Conservation (phyloP, 2,888 invertebrate genomes). For the Erebia palarica region DNA sequence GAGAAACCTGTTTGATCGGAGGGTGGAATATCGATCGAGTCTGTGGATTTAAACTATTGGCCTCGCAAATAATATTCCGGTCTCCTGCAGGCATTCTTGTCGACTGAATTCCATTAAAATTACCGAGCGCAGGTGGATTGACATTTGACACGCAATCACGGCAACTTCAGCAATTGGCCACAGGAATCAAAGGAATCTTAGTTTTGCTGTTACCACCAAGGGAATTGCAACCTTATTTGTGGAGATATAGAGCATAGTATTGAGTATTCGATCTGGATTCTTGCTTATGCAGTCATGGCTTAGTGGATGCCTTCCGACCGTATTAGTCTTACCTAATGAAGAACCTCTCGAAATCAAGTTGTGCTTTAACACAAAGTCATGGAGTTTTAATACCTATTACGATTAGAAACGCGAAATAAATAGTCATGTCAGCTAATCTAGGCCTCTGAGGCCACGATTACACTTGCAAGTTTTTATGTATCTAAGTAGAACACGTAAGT, state of each 20-base stretch:
- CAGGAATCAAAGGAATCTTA: slow-evolving; percentile 26
- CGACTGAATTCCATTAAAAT: slow-evolving; percentile 19
- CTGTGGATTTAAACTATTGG: not conserved
- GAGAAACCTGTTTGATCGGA: no score
- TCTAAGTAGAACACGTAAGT: no score
- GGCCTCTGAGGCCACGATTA: no score
- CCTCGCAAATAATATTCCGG: slow-evolving; percentile 7
- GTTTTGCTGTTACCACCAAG: not conserved
- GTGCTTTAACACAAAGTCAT: not conserved
- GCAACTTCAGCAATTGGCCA: slow-evolving; percentile 19
- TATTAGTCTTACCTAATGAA: slow-evolving; percentile 11
- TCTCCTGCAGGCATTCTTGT: slow-evolving; percentile 20
- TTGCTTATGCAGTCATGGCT: slow-evolving; percentile 18
- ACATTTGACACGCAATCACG: slow-evolving; percentile 15
- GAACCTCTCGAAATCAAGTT: not conserved
- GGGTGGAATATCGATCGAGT: no score
- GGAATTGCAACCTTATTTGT: not conserved
- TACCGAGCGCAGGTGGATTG: slow-evolving; percentile 5
- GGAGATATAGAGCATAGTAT: not conserved
- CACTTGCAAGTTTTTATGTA: no score
- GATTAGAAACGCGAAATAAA: not conserved
- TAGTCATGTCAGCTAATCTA: no score
- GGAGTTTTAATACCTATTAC: not conserved
- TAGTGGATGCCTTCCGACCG: not conserved
- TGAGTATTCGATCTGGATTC: not conserved